These are phyloP conservation scores for Cyprinodon variegatus DNA, from an alignment of 2,113 vertebrate genomes.

Conservation along the genomic window DNA sequence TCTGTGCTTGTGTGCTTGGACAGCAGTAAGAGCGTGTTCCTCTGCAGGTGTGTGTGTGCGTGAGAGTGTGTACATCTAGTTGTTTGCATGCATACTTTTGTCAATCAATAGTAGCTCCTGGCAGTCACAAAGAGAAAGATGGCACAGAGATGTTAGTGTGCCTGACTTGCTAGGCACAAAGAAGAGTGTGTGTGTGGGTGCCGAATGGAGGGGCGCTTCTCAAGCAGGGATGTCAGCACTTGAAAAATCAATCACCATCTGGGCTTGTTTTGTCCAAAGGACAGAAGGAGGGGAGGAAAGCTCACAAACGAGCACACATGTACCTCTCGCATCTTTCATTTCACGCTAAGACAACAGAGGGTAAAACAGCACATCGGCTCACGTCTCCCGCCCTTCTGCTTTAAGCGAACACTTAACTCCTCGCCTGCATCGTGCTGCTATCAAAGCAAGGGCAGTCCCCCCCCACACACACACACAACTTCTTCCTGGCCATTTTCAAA, in stretches of 20 bases:
- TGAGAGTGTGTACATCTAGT: constrained; percentile 50
- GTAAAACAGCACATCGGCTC: constrained; percentile 53
- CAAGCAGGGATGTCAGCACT: constrained; percentile 98
- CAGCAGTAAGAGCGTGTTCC: constrained; percentile 6
- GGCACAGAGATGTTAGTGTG: constrained; percentile 95
- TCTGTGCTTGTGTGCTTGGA: constrained; percentile 28
- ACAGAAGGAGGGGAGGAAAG: constrained; percentile 84
- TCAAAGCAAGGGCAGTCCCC: constrained; percentile 62
- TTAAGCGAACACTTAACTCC: constrained; percentile 65
- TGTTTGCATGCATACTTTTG: constrained; percentile 80
- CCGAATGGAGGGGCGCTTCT: constrained; percentile 85
- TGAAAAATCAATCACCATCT: constrained; percentile 99
- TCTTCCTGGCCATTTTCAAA: constrained; percentile 39
- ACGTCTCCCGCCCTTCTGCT: constrained; percentile 51
- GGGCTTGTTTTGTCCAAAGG: constrained; percentile 93
- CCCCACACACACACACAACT: constrained; percentile 22
- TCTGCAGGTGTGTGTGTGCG: constrained; percentile 6
- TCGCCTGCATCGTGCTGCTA: constrained; percentile 57
- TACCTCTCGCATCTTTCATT: constrained; percentile 65
- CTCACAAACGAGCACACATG: constrained; percentile 41
- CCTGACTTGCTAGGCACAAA: constrained; percentile 99
- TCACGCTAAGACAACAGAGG: constrained; percentile 67
- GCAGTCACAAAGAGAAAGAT: constrained; percentile 90
- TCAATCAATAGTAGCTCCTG: constrained; percentile 95
- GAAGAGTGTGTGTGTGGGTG: constrained; percentile 62